Evolutionary conservation across 2,797 vertebrate species (phyloP).

Genomic region (Numenius phaeopus): DNA sequence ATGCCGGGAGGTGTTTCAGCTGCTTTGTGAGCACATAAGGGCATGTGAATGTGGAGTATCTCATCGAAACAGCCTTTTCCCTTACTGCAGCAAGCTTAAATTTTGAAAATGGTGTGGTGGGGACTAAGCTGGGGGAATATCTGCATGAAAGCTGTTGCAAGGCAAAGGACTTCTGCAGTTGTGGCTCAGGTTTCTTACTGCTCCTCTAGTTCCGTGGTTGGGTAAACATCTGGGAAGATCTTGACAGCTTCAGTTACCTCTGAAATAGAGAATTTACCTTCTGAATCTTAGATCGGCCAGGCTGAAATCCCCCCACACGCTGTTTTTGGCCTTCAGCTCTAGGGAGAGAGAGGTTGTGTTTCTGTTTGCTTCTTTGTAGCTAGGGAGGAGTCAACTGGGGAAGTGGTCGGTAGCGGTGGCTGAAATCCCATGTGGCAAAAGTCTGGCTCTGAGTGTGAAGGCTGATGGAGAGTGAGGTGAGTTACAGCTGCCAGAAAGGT

Average conservation of each 20-base stretch:
- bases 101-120: neutral
- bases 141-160: neutral
- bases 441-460: neutral
- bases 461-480: conserved; percentile 44
- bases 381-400: conserved; percentile 12
- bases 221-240: neutral
- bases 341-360: conserved; percentile 9
- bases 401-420: neutral
- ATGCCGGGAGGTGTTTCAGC: conserved; percentile 21
- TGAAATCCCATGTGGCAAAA: conserved; percentile 13
- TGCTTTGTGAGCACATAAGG: neutral
- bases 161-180: neutral
- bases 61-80: neutral
- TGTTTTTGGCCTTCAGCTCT: neutral
- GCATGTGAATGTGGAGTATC: neutral
- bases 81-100: neutral
- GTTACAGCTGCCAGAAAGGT: neutral
- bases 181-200: neutral
- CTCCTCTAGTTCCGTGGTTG: neutral
- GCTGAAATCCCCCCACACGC: neutral
- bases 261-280: neutral
- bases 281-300: neutral
- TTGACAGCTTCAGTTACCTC: neutral
- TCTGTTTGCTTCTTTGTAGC: conserved; percentile 37
- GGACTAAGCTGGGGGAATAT: neutral